Percentiles rank a stretch among this genome's conserved stretches.
phyloP scores from a whole-genome alignment of 2,113 vertebrate genomes.

The Spea bombifrons region DNA sequence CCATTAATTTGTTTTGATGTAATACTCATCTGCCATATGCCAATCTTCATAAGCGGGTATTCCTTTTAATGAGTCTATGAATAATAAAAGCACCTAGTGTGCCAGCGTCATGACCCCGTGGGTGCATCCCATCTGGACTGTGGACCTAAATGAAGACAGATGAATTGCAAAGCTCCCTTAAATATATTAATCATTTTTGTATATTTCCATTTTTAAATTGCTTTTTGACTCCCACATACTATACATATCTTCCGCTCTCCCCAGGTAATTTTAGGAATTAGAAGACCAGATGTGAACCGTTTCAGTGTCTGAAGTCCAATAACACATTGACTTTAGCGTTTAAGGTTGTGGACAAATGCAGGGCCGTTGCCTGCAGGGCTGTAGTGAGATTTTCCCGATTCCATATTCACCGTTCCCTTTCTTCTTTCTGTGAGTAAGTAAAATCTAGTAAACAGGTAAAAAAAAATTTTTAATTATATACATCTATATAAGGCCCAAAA shows the following conservation, averaged over 20 bases:
- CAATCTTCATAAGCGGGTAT: constrained; percentile 42
- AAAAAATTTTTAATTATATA: no score
- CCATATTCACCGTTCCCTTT: no score
- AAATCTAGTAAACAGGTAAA: no score
- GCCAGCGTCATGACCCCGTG: constrained; percentile 36
- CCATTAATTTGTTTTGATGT: constrained; percentile 27
- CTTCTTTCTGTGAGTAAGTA: no score
- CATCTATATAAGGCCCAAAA: no score
- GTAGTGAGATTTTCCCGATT: no score
- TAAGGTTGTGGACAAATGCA: not conserved
- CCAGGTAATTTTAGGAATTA: constrained; percentile 39
- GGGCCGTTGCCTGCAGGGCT: no score
- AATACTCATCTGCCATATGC: constrained; percentile 31
- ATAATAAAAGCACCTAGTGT: constrained; percentile 43
- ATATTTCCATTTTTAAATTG: constrained; percentile 48
- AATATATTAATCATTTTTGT: constrained; percentile 44
- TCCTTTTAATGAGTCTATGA: constrained; percentile 45
- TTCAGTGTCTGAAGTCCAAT: not conserved
- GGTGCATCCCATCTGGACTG: constrained; percentile 44
- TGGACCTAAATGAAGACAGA: constrained; percentile 10
- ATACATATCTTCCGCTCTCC: constrained; percentile 29
- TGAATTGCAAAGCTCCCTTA: constrained; percentile 32
- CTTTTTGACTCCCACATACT: constrained; percentile 27
- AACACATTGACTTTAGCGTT: not conserved
- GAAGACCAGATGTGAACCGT: constrained; percentile 26